phyloP scores from a whole-genome alignment of 2,888 invertebrate genomes.

The Allygus modestus region DNA sequence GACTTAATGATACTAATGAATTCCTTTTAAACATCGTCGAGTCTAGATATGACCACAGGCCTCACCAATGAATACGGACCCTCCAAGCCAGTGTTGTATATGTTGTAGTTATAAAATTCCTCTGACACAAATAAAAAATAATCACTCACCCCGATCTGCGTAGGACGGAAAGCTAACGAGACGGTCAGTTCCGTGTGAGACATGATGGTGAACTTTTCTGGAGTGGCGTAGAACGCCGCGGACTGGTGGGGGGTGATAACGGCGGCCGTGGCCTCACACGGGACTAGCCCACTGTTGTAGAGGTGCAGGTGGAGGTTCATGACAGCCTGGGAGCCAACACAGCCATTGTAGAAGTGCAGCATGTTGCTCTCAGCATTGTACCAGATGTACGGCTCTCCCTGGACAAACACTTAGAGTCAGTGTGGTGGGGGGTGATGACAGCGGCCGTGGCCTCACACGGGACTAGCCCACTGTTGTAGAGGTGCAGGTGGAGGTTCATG shows the following conservation, averaged over 20 bases:
- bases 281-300: conserved; percentile 44
- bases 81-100: no score
- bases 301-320: conserved; percentile 54
- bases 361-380: neutral
- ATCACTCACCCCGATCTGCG: conserved; percentile 47
- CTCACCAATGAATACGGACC: no score
- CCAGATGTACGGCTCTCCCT: conserved; percentile 33
- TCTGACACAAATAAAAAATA: no score
- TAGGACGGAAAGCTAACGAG: conserved; percentile 34
- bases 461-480: no score
- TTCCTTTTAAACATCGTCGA: no score
- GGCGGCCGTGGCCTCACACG: conserved; percentile 20
- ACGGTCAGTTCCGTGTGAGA: conserved; percentile 24
- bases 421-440: no score
- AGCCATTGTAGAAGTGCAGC: conserved; percentile 31
- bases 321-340: conserved; percentile 35
- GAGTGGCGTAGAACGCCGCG: neutral
- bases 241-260: neutral
- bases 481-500: no score
- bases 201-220: conserved; percentile 42
- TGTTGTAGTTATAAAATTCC: no score
- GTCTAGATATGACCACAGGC: no score
- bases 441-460: no score
- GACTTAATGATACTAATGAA: no score
- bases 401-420: no score